These are phyloP conservation scores for Drosophila funebris DNA, from an alignment of 1,140 invertebrate species.

Conservation along the genomic window DNA sequence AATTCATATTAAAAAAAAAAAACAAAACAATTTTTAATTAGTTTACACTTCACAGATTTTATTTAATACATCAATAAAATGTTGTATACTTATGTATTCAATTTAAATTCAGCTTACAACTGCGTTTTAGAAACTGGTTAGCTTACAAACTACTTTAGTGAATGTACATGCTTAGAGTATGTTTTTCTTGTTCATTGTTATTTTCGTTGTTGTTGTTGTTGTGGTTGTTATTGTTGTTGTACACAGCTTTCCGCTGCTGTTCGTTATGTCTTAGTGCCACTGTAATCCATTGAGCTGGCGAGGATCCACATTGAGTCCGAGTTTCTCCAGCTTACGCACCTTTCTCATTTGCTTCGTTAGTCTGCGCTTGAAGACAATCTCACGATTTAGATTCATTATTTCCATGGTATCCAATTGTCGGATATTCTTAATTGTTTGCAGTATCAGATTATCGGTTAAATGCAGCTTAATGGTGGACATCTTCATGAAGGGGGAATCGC, in stretches of 20 bases:
- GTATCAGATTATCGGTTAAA: conserved; percentile 68
- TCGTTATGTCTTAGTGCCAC: conserved; percentile 37
- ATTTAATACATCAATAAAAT: conserved; percentile 2
- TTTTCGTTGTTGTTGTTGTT: conserved; percentile 6
- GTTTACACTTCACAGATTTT: neutral
- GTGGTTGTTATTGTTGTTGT: neutral
- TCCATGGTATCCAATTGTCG: conserved; percentile 62
- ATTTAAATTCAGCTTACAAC: conserved; percentile 36
- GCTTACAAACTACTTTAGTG: conserved; percentile 43
- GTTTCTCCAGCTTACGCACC: conserved; percentile 67
- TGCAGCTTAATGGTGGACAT: conserved; percentile 75
- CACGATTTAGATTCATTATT: conserved; percentile 70
- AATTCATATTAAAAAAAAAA: neutral
- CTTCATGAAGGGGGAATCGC: conserved; percentile 63
- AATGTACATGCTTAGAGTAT: conserved; percentile 71
- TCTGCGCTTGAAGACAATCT: conserved; percentile 69
- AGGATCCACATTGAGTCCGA: conserved; percentile 63
- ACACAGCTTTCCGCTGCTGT: conserved; percentile 10
- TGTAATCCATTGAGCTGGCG: conserved; percentile 38
- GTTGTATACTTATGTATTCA: neutral
- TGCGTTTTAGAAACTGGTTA: conserved; percentile 66
- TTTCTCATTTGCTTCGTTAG: conserved; percentile 67
- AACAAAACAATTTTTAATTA: neutral
- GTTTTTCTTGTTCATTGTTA: conserved; percentile 10
- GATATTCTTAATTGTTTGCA: conserved; percentile 75